Percentiles rank a stretch among this genome's conserved stretches.
Evolutionary conservation across 2,888 invertebrate genomes (phyloP).

Genomic region (Temnothorax ravouxi): DNA sequence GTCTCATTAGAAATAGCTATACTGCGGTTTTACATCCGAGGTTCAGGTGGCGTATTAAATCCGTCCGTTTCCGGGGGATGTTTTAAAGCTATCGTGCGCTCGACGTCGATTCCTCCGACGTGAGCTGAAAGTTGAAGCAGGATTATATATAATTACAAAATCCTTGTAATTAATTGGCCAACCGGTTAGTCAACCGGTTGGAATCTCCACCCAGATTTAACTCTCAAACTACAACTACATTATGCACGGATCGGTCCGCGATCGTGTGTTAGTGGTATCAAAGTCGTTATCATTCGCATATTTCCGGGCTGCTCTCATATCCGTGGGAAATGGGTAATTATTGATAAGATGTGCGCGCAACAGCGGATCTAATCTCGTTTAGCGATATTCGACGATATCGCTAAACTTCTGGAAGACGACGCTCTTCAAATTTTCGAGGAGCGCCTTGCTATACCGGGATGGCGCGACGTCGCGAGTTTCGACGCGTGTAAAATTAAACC

Average conservation of each 20-base stretch:
- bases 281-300: slow-evolving; percentile 42
- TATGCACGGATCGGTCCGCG: slow-evolving; percentile 24
- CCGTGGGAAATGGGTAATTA: slow-evolving; percentile 50
- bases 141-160: slow-evolving; percentile 46
- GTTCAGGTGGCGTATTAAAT: slow-evolving; percentile 47
- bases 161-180: slow-evolving; percentile 50
- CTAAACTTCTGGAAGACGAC: slow-evolving; percentile 37
- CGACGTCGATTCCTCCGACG: slow-evolving; percentile 39
- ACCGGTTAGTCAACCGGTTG: slow-evolving; percentile 29
- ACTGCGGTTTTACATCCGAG: slow-evolving; percentile 29
- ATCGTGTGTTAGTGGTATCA: slow-evolving; percentile 6
- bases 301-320: slow-evolving; percentile 26
- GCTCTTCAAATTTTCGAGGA: background rate
- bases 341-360: slow-evolving; percentile 45
- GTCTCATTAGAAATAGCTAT: background rate
- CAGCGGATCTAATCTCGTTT: slow-evolving; percentile 32
- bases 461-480: slow-evolving; percentile 14
- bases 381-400: background rate
- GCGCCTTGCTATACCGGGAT: background rate
- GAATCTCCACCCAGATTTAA: slow-evolving; percentile 31
- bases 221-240: slow-evolving; percentile 32
- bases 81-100: slow-evolving; percentile 16
- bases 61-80: slow-evolving; percentile 6
- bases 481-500: slow-evolving; percentile 49
- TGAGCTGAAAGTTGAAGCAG: slow-evolving; percentile 37